Conservation (phyloP, 1,140 invertebrate species). For the Lerema accius region DNA sequence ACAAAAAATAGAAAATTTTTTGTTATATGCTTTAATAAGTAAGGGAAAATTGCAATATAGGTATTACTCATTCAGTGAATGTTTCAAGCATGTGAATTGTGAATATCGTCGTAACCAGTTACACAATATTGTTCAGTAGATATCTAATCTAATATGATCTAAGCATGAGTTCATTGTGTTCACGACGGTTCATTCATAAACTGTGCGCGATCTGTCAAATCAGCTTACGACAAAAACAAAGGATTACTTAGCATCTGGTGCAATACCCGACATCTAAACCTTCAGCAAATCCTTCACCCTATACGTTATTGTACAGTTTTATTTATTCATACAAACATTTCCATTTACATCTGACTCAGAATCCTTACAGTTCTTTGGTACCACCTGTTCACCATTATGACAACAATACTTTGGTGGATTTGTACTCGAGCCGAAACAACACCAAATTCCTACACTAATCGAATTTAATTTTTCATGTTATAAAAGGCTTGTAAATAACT, state of each 20-base stretch:
- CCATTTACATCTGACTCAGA: slow-evolving; percentile 51
- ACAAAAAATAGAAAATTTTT: no score
- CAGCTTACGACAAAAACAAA: slow-evolving; percentile 72
- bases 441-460: slow-evolving; percentile 10
- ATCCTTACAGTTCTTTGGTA: slow-evolving; percentile 53
- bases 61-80: slow-evolving; percentile 19
- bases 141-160: slow-evolving; percentile 75
- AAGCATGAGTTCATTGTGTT: slow-evolving; percentile 76
- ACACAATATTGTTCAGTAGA: slow-evolving; percentile 52
- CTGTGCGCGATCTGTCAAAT: slow-evolving; percentile 73
- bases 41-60: neutral
- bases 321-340: slow-evolving; percentile 30
- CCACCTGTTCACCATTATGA: slow-evolving; percentile 75
- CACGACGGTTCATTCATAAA: slow-evolving; percentile 78
- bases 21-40: neutral
- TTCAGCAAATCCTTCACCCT: neutral
- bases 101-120: slow-evolving; percentile 33
- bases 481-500: slow-evolving; percentile 13
- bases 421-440: neutral
- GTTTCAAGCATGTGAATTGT: slow-evolving; percentile 20
- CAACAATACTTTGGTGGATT: slow-evolving; percentile 50
- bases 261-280: neutral
- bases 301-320: neutral
- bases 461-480: slow-evolving; percentile 4
- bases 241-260: slow-evolving; percentile 31